These are phyloP conservation scores for Myotis pilosus DNA, from an alignment of 2,797 vertebrate genomes.

Conservation along the genomic window DNA sequence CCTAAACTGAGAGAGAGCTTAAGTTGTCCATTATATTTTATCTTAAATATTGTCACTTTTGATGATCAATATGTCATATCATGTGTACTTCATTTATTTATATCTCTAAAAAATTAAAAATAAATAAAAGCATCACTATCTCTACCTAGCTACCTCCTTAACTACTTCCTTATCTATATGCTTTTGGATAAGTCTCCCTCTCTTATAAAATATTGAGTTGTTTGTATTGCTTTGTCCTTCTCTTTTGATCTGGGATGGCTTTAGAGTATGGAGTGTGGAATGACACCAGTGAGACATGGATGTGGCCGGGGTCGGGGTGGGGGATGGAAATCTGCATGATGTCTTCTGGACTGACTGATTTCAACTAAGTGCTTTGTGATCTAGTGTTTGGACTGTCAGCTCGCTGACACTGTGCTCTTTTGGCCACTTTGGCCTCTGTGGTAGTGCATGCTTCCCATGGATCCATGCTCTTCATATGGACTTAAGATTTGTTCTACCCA, in stretches of 20 bases:
- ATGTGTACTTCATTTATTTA: not conserved
- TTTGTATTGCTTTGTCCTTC: not conserved
- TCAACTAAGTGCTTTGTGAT: not conserved
- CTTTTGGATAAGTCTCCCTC: not conserved
- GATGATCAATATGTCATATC: not conserved
- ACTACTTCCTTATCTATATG: not conserved
- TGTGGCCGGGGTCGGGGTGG: not conserved
- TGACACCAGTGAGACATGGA: not conserved
- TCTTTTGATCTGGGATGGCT: not conserved
- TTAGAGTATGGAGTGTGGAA: not conserved
- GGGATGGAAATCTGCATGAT: not conserved
- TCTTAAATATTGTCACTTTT: not conserved
- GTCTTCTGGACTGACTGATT: not conserved
- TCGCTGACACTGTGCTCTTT: rapidly evolving
- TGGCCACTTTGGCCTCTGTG: not conserved
- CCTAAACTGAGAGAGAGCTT: not conserved
- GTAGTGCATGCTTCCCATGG: not conserved
- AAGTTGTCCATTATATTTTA: not conserved
- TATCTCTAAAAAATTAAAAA: not conserved
- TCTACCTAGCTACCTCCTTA: not conserved
- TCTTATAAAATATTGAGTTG: not conserved
- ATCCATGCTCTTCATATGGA: not conserved
- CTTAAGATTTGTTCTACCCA: not conserved
- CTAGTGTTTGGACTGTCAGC: not conserved
- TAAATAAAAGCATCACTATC: not conserved